Conservation (phyloP, 92 coral and sea anemone species). For the Zoanthus sociatus region DNA sequence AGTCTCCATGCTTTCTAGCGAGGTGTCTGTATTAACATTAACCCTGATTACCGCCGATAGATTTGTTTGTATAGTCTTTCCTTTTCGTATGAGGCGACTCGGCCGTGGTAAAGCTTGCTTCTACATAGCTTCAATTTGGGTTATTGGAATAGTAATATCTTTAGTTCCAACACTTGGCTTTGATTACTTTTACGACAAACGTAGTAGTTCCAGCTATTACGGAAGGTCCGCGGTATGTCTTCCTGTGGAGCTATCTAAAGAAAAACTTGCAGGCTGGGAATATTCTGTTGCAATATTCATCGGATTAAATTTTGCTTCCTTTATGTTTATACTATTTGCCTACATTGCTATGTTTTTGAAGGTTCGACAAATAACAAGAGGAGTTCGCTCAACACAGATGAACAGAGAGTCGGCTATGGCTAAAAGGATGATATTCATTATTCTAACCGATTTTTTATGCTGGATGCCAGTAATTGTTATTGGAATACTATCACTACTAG, state of each 20-base stretch:
- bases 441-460: conserved; percentile 83
- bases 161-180: conserved; percentile 62
- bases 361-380: conserved; percentile 57
- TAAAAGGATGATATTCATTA: conserved; percentile 77
- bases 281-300: conserved; percentile 81
- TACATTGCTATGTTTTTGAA: conserved; percentile 78
- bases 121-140: conserved; percentile 54
- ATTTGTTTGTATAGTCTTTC: conserved; percentile 79
- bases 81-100: conserved; percentile 63
- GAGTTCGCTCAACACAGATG: conserved; percentile 79
- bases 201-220: conserved; percentile 67
- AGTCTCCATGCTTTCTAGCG: conserved; percentile 84
- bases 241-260: conserved; percentile 82
- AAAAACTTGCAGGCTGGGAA: conserved; percentile 83
- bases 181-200: conserved; percentile 69
- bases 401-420: conserved; percentile 83
- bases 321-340: conserved; percentile 75
- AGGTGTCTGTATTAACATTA: conserved; percentile 80
- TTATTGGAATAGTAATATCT: conserved; percentile 61
- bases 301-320: conserved; percentile 74
- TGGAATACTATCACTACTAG: conserved; percentile 75
- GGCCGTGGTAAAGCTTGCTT: conserved; percentile 17
- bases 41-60: conserved; percentile 88
- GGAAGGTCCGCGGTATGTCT: conserved; percentile 92
- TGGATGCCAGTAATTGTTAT: conserved; percentile 97